Evolutionary conservation across 37 sponge, comb jelly and placozoan genomes (phyloP), one percentile per base, ranked within the genome.

Genomic region (Oscarella lobularis): DNA sequence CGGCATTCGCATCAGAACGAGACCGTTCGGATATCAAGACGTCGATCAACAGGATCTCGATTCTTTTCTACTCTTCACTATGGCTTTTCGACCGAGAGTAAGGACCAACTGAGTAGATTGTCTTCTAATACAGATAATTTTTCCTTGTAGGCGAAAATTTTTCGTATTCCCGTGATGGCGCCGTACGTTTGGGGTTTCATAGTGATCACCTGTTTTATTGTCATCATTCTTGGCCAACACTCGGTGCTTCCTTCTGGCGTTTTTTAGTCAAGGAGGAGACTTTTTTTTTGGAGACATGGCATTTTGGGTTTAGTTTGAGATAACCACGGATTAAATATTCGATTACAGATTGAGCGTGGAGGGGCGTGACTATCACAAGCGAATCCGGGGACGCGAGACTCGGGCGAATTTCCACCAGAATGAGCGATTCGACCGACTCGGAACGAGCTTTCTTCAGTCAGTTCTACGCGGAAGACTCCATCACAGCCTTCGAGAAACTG

Each of bases 21-120:
- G 71, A 68, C 71, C 71, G 33, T 68, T 68, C 31, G 71, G 71
- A 32, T 68, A 29, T 20, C 71, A 68, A 35, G 31, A 68, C 31
- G 31, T 35, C 6, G 71, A 5, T 5, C 71, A 68, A 14, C 35
- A 68, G 29, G 71, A 68, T 29, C 71, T 68, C 4, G 31, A 68
- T 14, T 29, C 71, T 29, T 68, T 68, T 14, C 71, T 68, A 5
- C 6, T 68, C 5, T 68, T 68, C 31, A 68, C 71, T 34, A 30
- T 35, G 4, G 29, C 71, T 30, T 14, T 68, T 68, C 31, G 4
- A 14, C 71, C 31, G 33, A 4, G 71, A 35, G 71, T 68, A 20
- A 68, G 71, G 14, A 27, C 9, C 20, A 20, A 48, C 20, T 48
- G 9, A 27, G 9, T 48, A 20, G 60, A 48, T 48, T 48, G 60